These are phyloP conservation scores for Elachura formosa DNA, from an alignment of 2,113 vertebrate species.

Conservation along the genomic window DNA sequence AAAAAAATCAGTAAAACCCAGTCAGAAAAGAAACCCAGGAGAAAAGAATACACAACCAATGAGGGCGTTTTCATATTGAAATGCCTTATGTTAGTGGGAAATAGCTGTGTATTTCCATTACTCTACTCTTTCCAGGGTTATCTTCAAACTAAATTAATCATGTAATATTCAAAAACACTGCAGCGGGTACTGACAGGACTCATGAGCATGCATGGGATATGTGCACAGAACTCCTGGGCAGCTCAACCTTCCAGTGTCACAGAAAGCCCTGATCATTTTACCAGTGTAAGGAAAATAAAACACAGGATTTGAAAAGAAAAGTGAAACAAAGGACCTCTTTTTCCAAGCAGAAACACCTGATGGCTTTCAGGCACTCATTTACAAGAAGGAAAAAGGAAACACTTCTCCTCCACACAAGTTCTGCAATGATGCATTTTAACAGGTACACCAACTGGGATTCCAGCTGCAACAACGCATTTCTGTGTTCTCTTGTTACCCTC, in stretches of 20 bases:
- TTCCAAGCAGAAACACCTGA: neutral
- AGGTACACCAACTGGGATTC: neutral
- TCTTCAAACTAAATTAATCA: neutral
- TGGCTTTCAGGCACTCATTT: neutral
- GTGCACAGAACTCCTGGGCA: neutral
- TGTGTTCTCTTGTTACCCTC: neutral
- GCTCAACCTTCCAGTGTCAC: neutral
- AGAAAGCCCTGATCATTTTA: neutral
- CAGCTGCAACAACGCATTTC: neutral
- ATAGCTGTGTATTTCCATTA: neutral
- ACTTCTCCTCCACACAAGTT: neutral
- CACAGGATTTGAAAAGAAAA: neutral
- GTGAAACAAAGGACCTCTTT: neutral
- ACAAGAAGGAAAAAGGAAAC: neutral
- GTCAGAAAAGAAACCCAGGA: no score
- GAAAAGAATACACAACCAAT: neutral
- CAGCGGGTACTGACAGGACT: neutral
- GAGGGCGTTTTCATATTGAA: neutral
- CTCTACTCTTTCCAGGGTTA: neutral
- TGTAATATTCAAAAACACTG: neutral
- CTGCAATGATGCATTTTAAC: neutral
- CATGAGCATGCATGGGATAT: fast-evolving
- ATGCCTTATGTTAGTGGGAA: neutral
- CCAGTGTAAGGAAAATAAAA: neutral
- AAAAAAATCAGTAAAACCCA: neutral